Base-by-base conservation (phyloP, 2,888 invertebrate species). In the Arge pagana region DNA sequence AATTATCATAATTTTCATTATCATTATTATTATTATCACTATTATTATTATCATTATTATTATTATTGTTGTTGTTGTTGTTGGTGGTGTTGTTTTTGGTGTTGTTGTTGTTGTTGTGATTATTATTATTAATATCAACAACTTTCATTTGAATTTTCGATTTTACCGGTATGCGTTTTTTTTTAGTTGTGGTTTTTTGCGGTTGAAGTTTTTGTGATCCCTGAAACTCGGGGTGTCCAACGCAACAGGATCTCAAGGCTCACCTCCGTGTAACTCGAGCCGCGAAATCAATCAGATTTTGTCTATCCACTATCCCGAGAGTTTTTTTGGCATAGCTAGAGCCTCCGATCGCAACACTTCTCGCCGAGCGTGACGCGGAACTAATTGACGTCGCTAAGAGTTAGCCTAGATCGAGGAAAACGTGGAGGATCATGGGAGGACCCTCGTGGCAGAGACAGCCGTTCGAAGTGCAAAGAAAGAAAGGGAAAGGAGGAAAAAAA, bases 381-480 rank as follows among this genome's bases (percentile, higher is more conserved):
- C 72, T 72, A 71, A 71, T 72, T 68, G 68, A 59, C 23, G 56
- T 55, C 57, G 62, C 58, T 63, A 69, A 65, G 68, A 58, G 62
- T 56, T 54, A 26, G 23, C 33, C 24, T 10, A 15, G 16, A 18
- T n/a, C 15, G 3, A 35, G 7, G 33, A 21, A 33, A n/a, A n/a
- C 30, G 43, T 16, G 15, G 23, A 45, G 53, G 13, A 30, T 28
- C 11, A 19, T 42, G 30, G 42, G 62, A 62, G 55, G 57, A 59
- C 54, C 31, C 43, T 48, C 16, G n/a, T 31, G 52, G 55, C 52
- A 52, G 55, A 39, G 50, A 33, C 39, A 11, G 41, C 43, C 24
- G 35, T 54, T 35, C 45, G 35, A 36, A 6, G 13, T 4, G 8
- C 43, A n/a, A 8, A 3, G 48, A 18, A 23, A 36, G 45, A 33